Evolutionary conservation across 2,888 invertebrate genomes (phyloP).

Genomic region (Mylabris sibirica): DNA sequence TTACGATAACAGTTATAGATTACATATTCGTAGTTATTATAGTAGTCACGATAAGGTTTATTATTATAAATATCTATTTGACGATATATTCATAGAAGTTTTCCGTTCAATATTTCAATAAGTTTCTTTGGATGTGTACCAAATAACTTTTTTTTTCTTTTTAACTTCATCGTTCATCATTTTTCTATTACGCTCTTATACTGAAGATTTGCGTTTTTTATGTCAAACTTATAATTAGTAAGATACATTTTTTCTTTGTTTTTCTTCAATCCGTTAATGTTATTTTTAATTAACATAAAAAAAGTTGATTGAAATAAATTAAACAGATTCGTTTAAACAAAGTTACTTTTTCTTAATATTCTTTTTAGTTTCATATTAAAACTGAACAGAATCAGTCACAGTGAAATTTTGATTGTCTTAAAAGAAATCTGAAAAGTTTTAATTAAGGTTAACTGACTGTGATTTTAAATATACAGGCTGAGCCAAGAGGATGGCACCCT

Average conservation of each 20-base stretch:
- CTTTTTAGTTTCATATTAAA: neutral
- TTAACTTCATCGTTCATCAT: neutral
- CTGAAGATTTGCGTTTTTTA: neutral
- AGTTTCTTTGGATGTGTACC: neutral
- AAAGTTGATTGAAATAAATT: constrained; percentile 7
- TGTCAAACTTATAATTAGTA: constrained; percentile 4
- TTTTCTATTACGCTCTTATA: neutral
- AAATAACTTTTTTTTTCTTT: neutral
- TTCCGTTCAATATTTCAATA: constrained; percentile 2
- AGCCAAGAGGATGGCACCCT: too few relatives aligned
- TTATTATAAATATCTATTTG: neutral
- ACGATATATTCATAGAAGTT: neutral
- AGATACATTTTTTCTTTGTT: neutral
- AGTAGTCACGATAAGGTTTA: neutral
- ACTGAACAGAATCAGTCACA: neutral
- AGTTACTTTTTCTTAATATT: neutral
- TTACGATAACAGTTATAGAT: neutral
- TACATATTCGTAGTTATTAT: neutral
- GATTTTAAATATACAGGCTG: constrained; percentile 9
- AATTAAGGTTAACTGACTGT: constrained; percentile 13
- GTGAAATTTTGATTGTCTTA: neutral
- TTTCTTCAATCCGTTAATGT: neutral
- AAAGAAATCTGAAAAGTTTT: constrained; percentile 12
- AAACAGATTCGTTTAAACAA: neutral
- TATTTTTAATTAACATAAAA: constrained; percentile 4